These are phyloP conservation scores for Caenorhabditis doughertyi DNA, from an alignment of 2,888 invertebrate species.

Conservation along the genomic window DNA sequence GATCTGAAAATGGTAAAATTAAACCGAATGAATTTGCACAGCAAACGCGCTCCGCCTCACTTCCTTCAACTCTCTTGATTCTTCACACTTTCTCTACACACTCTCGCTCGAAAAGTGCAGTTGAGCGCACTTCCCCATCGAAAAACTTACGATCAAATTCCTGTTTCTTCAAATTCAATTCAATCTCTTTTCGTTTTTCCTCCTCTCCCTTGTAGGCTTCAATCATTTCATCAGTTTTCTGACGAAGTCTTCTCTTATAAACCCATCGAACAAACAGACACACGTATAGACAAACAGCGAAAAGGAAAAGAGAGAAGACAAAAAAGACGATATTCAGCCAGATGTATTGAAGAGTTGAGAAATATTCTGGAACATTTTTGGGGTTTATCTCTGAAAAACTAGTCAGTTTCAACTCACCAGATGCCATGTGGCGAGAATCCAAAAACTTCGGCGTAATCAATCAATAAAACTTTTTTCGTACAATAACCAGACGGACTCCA, in stretches of 20 bases:
- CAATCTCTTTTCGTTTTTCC: constrained; percentile 33
- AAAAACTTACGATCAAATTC: constrained; percentile 41
- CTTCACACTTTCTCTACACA: too few relatives aligned
- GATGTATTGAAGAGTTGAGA: constrained; percentile 52
- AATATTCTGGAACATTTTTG: constrained; percentile 39
- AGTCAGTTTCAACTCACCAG: too few relatives aligned
- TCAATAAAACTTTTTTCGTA: too few relatives aligned
- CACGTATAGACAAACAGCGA: constrained; percentile 55
- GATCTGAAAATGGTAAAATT: constrained; percentile 13
- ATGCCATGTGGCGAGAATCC: constrained; percentile 4
- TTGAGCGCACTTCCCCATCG: background rate
- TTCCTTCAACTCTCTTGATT: too few relatives aligned
- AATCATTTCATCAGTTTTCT: constrained; percentile 59
- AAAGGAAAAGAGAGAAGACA: constrained; percentile 46
- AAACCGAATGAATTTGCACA: too few relatives aligned
- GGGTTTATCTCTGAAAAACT: background rate
- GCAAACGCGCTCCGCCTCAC: too few relatives aligned
- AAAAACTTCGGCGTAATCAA: too few relatives aligned
- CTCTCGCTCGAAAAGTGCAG: background rate
- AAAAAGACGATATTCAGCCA: constrained; percentile 60
- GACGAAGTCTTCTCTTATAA: constrained; percentile 54
- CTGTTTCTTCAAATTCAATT: constrained; percentile 41
- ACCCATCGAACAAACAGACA: constrained; percentile 63
- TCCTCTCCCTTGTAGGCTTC: constrained; percentile 55
- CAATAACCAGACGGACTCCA: too few relatives aligned